Evolutionary conservation across 2,888 invertebrate species (phyloP), one percentile per base, ranked within the genome.

Genomic region (Drosophila yooni): DNA sequence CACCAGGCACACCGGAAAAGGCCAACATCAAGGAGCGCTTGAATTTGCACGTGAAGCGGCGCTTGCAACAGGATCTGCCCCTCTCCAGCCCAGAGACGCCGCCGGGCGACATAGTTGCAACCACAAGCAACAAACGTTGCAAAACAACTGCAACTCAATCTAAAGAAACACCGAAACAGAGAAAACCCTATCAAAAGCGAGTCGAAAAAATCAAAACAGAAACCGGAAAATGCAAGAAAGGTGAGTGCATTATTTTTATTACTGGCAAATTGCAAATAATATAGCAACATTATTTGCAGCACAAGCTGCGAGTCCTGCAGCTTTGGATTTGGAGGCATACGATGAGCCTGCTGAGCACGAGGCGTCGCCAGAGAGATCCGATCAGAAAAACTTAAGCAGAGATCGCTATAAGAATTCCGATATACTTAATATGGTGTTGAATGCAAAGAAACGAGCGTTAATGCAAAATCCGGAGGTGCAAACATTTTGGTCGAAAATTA

Each of bases 31-130:
- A 92, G 66, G 93, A 92, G 21, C 91, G 91, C 0, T 64, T 93
- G 5, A 92, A 93, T 76, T 59, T 91, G 31, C 93, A 93, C 56
- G 92, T 93, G 0, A 93, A 93, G 73, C 89, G 93, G 0, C 89
- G 93, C 1, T 60, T 93, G n/a, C 92, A 92, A 54, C 92, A 92
- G 67, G 84, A 85, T 21, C 33, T 66, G 0, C 68, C 81, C 33
- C 56, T 61, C 0, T 64, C 64, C 25, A 63, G 65, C 13, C 62
- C 81, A 34, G 79, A 81, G 60, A 64, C 64, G 0, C 67, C 79
- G 2, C 62, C 72, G 1, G 61, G 70, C 0, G 73, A 76, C 7
- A 54, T 43, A 18, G 68, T 51, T 2, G 2, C 59, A 18, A 1
- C 25, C 1, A 21, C 48, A 3, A 18, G 53, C 0, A 74, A 11